Evolutionary conservation across 64 coral and sea anemone genomes (phyloP).

Genomic region (Porites australiensis): DNA sequence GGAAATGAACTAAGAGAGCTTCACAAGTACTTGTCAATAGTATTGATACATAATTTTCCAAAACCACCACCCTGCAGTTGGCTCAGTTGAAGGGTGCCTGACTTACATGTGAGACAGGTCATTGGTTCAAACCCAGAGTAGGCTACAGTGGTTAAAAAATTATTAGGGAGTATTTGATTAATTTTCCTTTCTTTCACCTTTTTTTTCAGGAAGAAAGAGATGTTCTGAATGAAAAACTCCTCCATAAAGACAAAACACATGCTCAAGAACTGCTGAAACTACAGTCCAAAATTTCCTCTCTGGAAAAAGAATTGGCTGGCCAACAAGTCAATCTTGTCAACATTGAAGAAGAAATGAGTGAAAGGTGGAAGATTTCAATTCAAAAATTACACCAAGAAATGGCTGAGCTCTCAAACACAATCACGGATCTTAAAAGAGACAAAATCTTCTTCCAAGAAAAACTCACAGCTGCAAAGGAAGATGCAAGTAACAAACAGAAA

Average conservation of each 20-base stretch:
- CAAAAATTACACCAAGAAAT: constrained; percentile 27
- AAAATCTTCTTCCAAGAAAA: constrained; percentile 50
- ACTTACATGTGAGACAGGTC: no score
- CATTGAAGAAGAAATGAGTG: neutral
- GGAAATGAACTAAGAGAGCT: no score
- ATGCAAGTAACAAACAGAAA: constrained; percentile 32
- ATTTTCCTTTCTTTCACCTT: neutral
- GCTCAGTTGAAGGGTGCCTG: no score
- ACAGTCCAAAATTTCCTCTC: constrained; percentile 8
- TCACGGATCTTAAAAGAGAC: constrained; percentile 68
- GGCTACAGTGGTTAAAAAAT: no score
- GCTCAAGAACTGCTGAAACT: constrained; percentile 5
- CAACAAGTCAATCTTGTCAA: constrained; percentile 23
- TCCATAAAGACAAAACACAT: constrained; percentile 11
- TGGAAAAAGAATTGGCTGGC: neutral
- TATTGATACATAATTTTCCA: no score
- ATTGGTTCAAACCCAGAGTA: no score
- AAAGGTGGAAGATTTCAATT: constrained; percentile 42
- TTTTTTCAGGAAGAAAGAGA: constrained; percentile 12
- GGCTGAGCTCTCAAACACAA: constrained; percentile 30
- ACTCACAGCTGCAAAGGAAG: constrained; percentile 9
- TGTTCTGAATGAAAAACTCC: constrained; percentile 10
- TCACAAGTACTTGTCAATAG: no score
- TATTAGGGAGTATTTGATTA: no score
- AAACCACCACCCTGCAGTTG: no score